Conservation (phyloP, 2,113 vertebrate genomes). For the Amphilophus citrinellus region DNA sequence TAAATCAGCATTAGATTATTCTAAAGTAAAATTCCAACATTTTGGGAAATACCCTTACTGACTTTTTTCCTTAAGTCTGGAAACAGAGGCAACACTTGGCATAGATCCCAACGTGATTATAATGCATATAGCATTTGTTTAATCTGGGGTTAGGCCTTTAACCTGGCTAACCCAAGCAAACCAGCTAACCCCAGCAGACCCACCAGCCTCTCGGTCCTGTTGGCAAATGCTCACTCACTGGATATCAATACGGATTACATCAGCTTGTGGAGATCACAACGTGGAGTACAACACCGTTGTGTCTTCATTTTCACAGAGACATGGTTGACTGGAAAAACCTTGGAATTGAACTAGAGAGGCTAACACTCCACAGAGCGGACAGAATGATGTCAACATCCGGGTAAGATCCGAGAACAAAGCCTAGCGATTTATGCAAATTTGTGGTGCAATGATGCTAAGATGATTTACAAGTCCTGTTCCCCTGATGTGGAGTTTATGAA, state of each 20-base stretch:
- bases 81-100: not conserved
- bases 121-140: not conserved
- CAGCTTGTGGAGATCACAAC: not conserved
- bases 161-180: not conserved
- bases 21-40: not conserved
- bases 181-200: not conserved
- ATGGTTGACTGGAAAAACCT: no score
- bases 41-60: not conserved
- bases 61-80: accelerated
- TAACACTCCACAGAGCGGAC: no score
- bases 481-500: no score
- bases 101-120: not conserved
- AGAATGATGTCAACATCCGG: no score
- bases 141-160: not conserved
- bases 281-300: no score
- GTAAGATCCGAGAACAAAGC: no score
- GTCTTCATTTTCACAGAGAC: no score
- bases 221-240: not conserved
- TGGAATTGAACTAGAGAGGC: no score
- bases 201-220: not conserved
- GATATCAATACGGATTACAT: not conserved
- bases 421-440: no score
- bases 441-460: no score
- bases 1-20: not conserved
- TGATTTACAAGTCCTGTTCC: no score